Evolutionary conservation across 92 coral and sea anemone species (phyloP).

Genomic region (Zoanthus sociatus): DNA sequence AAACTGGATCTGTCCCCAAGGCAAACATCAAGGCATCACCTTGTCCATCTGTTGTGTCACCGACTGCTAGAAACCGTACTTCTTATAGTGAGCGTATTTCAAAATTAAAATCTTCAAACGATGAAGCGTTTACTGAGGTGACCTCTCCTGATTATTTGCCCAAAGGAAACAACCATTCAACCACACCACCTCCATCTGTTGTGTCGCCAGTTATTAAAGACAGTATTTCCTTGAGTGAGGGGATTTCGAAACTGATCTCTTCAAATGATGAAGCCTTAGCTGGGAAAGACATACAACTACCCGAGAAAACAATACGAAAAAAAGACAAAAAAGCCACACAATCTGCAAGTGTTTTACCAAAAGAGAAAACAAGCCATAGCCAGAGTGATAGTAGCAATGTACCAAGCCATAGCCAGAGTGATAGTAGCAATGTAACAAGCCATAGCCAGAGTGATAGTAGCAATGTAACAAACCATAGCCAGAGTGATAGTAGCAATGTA

Average conservation of each 20-base stretch:
- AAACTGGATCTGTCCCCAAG: neutral
- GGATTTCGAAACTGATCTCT: slow-evolving; percentile 36
- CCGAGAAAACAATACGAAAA: neutral
- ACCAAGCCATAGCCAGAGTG: too few species aligned
- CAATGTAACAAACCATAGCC: neutral
- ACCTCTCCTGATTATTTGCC: neutral
- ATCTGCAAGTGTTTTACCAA: neutral
- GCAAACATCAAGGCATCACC: neutral
- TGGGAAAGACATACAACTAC: slow-evolving; percentile 19
- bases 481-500: neutral
- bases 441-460: neutral
- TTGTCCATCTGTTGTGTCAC: neutral
- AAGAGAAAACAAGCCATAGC: neutral
- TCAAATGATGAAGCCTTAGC: slow-evolving; percentile 24
- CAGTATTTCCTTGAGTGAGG: slow-evolving; percentile 9
- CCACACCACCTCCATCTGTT: neutral
- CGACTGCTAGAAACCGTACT: neutral
- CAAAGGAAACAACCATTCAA: neutral
- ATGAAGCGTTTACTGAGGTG: slow-evolving; percentile 13
- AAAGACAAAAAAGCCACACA: neutral
- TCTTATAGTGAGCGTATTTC: slow-evolving; percentile 36
- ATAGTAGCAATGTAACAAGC: neutral
- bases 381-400: neutral
- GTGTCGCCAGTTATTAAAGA: neutral
- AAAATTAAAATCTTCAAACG: slow-evolving; percentile 27